Base-by-base conservation (phyloP, 1,140 invertebrate genomes). In the Plutomurus gul region DNA sequence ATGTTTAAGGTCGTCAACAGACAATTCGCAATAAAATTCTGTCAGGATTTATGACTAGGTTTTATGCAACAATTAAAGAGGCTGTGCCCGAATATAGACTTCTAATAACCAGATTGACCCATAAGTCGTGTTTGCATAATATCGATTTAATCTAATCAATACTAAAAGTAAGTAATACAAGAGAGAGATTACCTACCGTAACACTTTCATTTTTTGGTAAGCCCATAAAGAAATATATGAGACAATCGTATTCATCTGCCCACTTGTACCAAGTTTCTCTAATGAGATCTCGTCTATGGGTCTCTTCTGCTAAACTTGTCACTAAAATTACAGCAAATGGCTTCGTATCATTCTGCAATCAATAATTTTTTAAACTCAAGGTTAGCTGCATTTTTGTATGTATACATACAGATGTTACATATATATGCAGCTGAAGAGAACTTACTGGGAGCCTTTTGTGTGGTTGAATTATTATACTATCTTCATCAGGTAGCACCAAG, bases 241-340 rank as follows among this genome's bases (percentile, higher is more conserved):
- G 80, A 40, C 75, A 47, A 25, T 78, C 40, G 1, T 49, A 20
- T 11, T 40, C 7, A 1, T 78, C 46, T 13, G 71, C 65, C 80
- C 76, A 81, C 18, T 36, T 5, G 33, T 72, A 65, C 80, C 80
- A 81, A 78, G 80, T 81, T 11, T 49, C 11, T 30, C 80, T 25
- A 11, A 81, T 74, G 25, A 18, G 5, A 20, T 60, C 37, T 71
- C 80, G 16, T 37, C 49, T 18, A 1, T 25, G 30, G 10, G 36
- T 46, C 16, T 33, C 49, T 18, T 73, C 76, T 25, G 76, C 30
- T 43, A 75, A 2, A 43, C 70, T 77, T 20, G 72, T 46, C 6
- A 81, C 76, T 3, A 81, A 10, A 40, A 81, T 76, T 7, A 78
- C 33, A 10, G 76, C 76, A 13, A 81, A 78, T 4, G 74, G 78